phyloP scores from a whole-genome alignment of 1,140 invertebrate genomes.

The Drosophila triauraria region DNA sequence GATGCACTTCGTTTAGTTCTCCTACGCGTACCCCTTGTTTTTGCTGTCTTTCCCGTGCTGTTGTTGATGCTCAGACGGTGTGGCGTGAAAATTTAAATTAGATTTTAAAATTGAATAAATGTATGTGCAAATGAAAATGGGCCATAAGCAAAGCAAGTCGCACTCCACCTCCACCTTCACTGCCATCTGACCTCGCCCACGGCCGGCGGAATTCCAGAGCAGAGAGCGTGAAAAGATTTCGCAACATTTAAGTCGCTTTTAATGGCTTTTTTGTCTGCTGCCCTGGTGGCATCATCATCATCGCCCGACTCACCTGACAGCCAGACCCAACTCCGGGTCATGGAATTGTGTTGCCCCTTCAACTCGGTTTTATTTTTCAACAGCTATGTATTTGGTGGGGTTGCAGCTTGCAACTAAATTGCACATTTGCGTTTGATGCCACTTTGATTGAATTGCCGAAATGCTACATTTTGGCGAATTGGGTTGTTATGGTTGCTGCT shows the following conservation, averaged over 20 bases:
- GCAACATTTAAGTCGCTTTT: constrained; percentile 66
- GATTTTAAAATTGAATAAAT: constrained; percentile 83
- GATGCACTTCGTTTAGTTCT: constrained; percentile 69
- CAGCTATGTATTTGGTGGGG: not conserved
- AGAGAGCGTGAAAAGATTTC: constrained; percentile 57
- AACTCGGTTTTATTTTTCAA: constrained; percentile 39
- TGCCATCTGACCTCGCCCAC: not conserved
- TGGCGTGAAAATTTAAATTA: constrained; percentile 81
- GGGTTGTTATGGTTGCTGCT: constrained; percentile 9
- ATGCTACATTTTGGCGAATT: constrained; percentile 23
- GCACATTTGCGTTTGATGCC: constrained; percentile 48
- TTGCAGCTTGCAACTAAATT: constrained; percentile 34
- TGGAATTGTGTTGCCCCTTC: constrained; percentile 43
- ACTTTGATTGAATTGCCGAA: constrained; percentile 50
- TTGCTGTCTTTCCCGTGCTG: constrained; percentile 23
- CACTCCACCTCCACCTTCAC: not conserved
- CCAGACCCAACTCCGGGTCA: constrained; percentile 17
- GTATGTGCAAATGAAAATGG: constrained; percentile 74
- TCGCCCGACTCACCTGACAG: constrained; percentile 16
- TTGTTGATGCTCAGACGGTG: constrained; percentile 32
- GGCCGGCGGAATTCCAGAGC: constrained; percentile 6
- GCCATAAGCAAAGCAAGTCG: constrained; percentile 56
- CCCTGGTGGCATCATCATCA: constrained; percentile 21
- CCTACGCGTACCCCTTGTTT: constrained; percentile 34
- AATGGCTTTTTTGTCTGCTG: constrained; percentile 73